Base-by-base conservation (phyloP, 2,888 invertebrate genomes). In the Strigamia transsilvanica region DNA sequence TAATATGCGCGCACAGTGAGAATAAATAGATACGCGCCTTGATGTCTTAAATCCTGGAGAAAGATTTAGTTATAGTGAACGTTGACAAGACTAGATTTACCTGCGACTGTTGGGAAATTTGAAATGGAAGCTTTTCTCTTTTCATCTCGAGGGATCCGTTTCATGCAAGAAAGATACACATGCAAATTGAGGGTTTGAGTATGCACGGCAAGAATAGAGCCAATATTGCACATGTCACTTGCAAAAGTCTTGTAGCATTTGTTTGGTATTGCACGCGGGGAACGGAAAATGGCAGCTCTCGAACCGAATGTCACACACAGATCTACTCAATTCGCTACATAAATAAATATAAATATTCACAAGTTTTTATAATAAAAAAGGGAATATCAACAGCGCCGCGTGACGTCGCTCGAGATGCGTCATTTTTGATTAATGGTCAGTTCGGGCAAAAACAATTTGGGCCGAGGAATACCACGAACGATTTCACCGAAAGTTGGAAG, bases 81-180 rank as follows among this genome's bases (percentile, higher is more conserved):
- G 51, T 18, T 51, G 51, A 51, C 51, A 51, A 18, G 18, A 51
- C 2, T 10, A 51, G 15, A 51, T 51, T 51, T 51, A 18, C 51
- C 3, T 51, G 51, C 12, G 2, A 4, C 18, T 51, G 51, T 51
- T 51, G 51, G 51, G 18, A 51, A 51, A 51, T 51, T 51, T 51
- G 51, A 51, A 51, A 51, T 51, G 51, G 18, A 51, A 51, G 51
- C 51, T 18, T 51, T 51, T 51, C 51, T 51, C 51, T 18, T 51
- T 51, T 51, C 51, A 51, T 51, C 51, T 51, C 51, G 51, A 51
- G 51, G 51, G 51, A 51, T 51, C n/a, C 51, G 18, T 51, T 51
- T 51, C 51, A 51, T 51, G 51, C 51, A 51, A 51, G 51, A 51
- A 51, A 51, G 51, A 51, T 51, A 51, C 51, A 51, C n/a, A 51